phyloP scores from a whole-genome alignment of 2,113 vertebrate species.

The Psophia crepitans region DNA sequence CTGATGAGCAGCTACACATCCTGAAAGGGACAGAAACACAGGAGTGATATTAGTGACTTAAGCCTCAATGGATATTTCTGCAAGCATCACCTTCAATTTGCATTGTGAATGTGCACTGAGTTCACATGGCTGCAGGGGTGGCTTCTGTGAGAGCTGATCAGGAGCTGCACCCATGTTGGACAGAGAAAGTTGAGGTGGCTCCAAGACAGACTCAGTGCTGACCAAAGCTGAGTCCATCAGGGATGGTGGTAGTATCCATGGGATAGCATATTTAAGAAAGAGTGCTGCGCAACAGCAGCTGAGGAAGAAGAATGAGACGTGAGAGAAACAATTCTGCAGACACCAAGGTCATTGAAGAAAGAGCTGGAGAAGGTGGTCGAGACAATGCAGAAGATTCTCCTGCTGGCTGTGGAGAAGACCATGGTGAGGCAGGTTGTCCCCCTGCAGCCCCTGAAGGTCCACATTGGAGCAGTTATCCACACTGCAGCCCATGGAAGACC shows the following conservation, averaged over 20 bases:
- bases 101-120: neutral
- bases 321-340: neutral
- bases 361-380: neutral
- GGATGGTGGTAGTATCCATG: neutral
- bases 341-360: too few species aligned
- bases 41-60: neutral
- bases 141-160: neutral
- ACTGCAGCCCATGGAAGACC: neutral
- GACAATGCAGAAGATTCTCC: accelerated
- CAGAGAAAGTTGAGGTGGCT: neutral
- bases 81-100: neutral
- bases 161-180: neutral
- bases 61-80: neutral
- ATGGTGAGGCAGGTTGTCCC: neutral
- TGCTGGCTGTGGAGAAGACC: accelerated
- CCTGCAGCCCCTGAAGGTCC: neutral
- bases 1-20: neutral
- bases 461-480: neutral
- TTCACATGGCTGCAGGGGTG: neutral
- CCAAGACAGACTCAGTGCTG: neutral
- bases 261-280: neutral
- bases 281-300: neutral
- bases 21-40: neutral
- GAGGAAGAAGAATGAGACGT: neutral
- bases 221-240: neutral